phyloP scores from a whole-genome alignment of 2,888 invertebrate genomes.

The Lasius fuliginosus region DNA sequence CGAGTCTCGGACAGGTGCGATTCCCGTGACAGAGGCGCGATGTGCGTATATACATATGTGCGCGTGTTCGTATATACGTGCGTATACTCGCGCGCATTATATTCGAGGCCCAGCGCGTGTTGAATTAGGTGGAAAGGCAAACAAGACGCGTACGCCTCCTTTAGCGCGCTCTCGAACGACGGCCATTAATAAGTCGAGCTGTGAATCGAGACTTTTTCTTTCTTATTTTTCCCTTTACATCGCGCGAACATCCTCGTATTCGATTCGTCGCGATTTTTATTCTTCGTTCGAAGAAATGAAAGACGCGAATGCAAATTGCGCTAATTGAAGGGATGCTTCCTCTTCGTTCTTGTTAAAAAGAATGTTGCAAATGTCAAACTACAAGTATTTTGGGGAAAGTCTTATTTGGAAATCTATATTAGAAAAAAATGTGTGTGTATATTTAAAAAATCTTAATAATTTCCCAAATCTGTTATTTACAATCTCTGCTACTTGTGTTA shows the following conservation, averaged over 20 bases:
- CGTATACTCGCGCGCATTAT: conserved; percentile 42
- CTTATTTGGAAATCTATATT: background rate
- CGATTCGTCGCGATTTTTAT: conserved; percentile 32
- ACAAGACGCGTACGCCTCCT: conserved; percentile 71
- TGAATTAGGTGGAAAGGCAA: conserved; percentile 78
- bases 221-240: background rate
- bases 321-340: background rate
- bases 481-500: background rate
- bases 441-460: background rate
- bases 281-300: conserved; percentile 13
- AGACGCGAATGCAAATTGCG: background rate
- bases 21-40: conserved; percentile 75
- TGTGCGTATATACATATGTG: background rate
- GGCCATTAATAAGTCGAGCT: conserved; percentile 75
- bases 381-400: background rate
- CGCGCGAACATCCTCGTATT: conserved; percentile 15
- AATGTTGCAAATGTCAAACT: background rate
- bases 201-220: conserved; percentile 59
- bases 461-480: background rate
- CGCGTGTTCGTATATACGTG: background rate
- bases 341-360: background rate
- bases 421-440: background rate
- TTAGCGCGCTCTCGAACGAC: conserved; percentile 67
- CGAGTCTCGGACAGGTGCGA: conserved; percentile 80
- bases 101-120: conserved; percentile 56